phyloP scores from a whole-genome alignment of 1,140 invertebrate species.

The Drosophila kohkoa region DNA sequence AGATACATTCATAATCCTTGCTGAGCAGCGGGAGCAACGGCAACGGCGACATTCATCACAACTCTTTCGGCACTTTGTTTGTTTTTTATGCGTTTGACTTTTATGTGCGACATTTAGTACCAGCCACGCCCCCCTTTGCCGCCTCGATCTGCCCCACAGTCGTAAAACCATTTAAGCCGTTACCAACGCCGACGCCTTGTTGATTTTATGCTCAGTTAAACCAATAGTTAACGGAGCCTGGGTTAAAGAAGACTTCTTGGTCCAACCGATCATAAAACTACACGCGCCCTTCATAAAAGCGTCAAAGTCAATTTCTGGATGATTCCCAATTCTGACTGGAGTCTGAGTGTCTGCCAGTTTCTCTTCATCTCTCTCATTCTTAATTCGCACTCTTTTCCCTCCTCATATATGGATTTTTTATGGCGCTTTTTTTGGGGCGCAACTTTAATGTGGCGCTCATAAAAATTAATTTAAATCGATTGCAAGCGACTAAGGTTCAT shows the following conservation, averaged over 20 bases:
- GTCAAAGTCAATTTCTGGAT: conserved; percentile 73
- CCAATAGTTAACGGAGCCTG: conserved; percentile 43
- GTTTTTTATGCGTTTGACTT: conserved; percentile 67
- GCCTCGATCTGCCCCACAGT: conserved; percentile 4
- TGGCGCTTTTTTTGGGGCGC: conserved; percentile 56
- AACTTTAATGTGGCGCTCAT: conserved; percentile 61
- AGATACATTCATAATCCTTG: conserved; percentile 59
- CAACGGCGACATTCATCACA: conserved; percentile 64
- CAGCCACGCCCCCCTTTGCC: conserved; percentile 1
- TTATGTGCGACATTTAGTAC: conserved; percentile 62
- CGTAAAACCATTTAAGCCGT: conserved; percentile 76
- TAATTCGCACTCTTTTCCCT: conserved; percentile 21
- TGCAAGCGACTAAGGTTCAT: conserved; percentile 8
- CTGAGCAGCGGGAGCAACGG: conserved; percentile 30
- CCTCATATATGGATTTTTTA: conserved; percentile 42
- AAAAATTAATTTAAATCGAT: conserved; percentile 77
- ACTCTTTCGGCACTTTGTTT: conserved; percentile 65
- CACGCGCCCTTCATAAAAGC: conserved; percentile 75
- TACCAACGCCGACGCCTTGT: conserved; percentile 66
- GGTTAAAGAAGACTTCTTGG: background rate
- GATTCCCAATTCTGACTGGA: conserved; percentile 22
- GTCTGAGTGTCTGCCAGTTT: background rate
- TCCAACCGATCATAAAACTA: conserved; percentile 71
- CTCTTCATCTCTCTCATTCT: background rate
- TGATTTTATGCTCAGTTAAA: conserved; percentile 80